Evolutionary conservation across 2,888 invertebrate genomes (phyloP), one percentile per base, ranked within the genome.

Genomic region (Harpagoxenus sublaevis): DNA sequence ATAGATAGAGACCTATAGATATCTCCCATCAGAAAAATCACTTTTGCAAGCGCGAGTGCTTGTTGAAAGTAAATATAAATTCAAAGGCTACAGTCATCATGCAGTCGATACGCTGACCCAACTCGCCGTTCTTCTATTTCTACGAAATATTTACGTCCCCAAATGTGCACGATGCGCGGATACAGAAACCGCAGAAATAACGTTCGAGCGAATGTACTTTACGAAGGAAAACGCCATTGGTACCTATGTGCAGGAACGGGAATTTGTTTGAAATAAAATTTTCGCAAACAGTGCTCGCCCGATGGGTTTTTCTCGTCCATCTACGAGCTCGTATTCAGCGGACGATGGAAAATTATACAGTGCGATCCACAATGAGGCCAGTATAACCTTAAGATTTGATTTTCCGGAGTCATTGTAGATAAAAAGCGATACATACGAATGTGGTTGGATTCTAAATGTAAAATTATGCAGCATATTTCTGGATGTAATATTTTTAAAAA

Each of bases 191-290:
- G 39, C 39, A 79, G 79, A 62, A 79, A 71, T 71, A 51, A 57
- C 48, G 35, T 48, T 31, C 65, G 79, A 70, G 18, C 57, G 48
- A 60, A 65, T 12, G 79, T 71, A 79, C 48, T 71, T 60, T 48
- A 42, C 39, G 12, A 71, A 70, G 60, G 71, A 48, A 79, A 71
- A 60, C 23, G 60, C 45, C 57, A 79, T 35, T 48, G 73, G 57
- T 70, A 48, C 10, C 31, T 68, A 28, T 68, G 15, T 18, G 48
- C 12, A 71, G 48, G 28, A 60, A 48, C 18, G 39, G 28, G 48
- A 79, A 71, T 79, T 71, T 48, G 71, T 79, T 60, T 18, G 60
- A 39, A 79, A 71, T 79, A 71, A 79, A 79, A 79, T 79, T 79
- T 51, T 79, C 60, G 48, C 79, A 79, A 79, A 79, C 78, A 60